phyloP scores from a whole-genome alignment of 1,140 invertebrate species.

The Papilio glaucus region DNA sequence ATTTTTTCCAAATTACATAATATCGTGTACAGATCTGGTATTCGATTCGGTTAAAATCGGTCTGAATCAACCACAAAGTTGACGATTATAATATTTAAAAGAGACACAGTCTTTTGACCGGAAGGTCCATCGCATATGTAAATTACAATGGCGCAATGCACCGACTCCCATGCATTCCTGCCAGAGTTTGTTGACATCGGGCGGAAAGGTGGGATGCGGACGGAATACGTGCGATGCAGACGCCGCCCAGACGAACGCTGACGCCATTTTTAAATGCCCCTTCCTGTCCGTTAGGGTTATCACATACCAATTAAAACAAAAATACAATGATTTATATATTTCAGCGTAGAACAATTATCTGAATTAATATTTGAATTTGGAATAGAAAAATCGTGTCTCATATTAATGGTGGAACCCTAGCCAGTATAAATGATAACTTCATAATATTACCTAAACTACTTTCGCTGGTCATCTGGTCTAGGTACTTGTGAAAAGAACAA shows the following conservation, averaged over 20 bases:
- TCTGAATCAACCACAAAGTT: neutral
- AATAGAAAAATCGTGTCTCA: too few species aligned
- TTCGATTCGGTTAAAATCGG: too few species aligned
- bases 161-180: conserved; percentile 53
- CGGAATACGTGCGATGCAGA: conserved; percentile 64
- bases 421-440: too few species aligned
- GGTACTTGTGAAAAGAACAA: too few species aligned
- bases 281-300: conserved; percentile 55
- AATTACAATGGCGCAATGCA: conserved; percentile 42
- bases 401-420: too few species aligned
- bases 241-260: conserved; percentile 52
- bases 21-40: too few species aligned
- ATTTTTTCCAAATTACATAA: too few species aligned
- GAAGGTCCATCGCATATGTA: conserved; percentile 16
- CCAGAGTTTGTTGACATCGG: conserved; percentile 61
- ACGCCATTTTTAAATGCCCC: conserved; percentile 60
- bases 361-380: too few species aligned
- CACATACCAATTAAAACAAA: conserved; percentile 10
- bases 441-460: too few species aligned
- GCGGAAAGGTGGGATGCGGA: conserved; percentile 62
- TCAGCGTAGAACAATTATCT: neutral
- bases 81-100: neutral
- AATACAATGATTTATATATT: neutral
- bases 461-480: too few species aligned
- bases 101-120: conserved; percentile 3